phyloP scores from a whole-genome alignment of 2,113 vertebrate species.

The Semnornis frantzii region DNA sequence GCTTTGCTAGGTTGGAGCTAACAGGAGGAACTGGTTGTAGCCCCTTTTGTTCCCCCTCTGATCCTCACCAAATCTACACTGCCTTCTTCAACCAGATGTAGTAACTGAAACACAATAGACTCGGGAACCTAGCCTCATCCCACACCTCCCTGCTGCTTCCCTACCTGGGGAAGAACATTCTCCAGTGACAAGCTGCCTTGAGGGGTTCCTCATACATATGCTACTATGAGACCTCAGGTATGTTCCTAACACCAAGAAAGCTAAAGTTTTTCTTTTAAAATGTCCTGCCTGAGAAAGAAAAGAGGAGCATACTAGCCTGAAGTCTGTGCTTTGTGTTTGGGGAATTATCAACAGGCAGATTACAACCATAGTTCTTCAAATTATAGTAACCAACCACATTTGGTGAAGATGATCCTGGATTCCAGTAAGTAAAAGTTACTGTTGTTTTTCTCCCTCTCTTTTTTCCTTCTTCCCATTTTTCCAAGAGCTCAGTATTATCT shows the following conservation, averaged over 20 bases:
- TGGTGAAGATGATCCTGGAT: slow-evolving; percentile 1
- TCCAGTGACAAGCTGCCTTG: not conserved
- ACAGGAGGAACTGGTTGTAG: not conserved
- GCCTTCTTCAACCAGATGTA: not conserved
- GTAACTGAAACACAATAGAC: not conserved
- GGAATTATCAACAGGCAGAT: not conserved
- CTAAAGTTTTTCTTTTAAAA: not conserved
- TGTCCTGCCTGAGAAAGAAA: not conserved
- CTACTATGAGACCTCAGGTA: not conserved
- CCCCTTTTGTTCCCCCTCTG: not conserved
- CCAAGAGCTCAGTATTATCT: not conserved
- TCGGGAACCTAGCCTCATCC: not conserved
- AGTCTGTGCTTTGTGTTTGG: not conserved
- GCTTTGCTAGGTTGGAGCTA: not conserved
- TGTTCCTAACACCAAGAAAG: not conserved
- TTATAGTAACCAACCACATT: not conserved
- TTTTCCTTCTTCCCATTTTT: not conserved
- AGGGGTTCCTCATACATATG: not conserved
- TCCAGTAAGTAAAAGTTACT: slow-evolving; percentile 1
- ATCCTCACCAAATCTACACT: not conserved
- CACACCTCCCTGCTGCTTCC: not conserved
- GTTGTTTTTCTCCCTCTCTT: not conserved
- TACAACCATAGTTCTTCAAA: not conserved
- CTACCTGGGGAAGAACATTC: not conserved
- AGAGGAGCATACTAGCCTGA: not conserved